These are phyloP conservation scores for Drosophila erecta DNA, from an alignment of 1,140 invertebrate genomes.

Conservation along the genomic window DNA sequence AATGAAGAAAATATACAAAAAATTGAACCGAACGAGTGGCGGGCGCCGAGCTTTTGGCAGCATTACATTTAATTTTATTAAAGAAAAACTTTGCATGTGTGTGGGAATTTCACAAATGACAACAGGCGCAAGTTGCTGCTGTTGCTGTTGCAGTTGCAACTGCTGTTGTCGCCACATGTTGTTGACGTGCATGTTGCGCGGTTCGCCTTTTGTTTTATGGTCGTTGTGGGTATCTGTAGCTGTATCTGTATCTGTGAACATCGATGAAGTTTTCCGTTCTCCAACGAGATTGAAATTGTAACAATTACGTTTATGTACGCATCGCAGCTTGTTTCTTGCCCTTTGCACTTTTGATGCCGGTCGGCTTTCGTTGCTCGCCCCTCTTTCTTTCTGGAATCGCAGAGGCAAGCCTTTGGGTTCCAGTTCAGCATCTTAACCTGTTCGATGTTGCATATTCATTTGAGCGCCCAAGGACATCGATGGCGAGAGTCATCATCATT, in stretches of 20 bases:
- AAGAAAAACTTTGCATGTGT: slow-evolving; percentile 71
- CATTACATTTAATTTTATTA: slow-evolving; percentile 83
- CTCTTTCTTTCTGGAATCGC: not conserved
- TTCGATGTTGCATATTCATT: slow-evolving; percentile 44
- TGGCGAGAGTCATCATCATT: slow-evolving; percentile 16
- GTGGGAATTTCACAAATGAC: slow-evolving; percentile 78
- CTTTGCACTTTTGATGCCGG: slow-evolving; percentile 38
- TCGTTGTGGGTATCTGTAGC: slow-evolving; percentile 62
- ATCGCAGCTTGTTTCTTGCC: slow-evolving; percentile 18
- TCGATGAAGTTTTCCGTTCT: slow-evolving; percentile 71
- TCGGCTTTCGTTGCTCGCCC: slow-evolving; percentile 15
- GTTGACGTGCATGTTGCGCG: slow-evolving; percentile 71
- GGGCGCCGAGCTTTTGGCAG: slow-evolving; percentile 63
- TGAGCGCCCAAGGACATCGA: slow-evolving; percentile 29
- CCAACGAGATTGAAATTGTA: slow-evolving; percentile 66
- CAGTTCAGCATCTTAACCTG: slow-evolving; percentile 32
- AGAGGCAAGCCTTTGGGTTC: slow-evolving; percentile 10
- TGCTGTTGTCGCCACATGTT: slow-evolving; percentile 68
- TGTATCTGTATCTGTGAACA: slow-evolving; percentile 23
- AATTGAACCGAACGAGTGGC: slow-evolving; percentile 65
- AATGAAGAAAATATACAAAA: slow-evolving; percentile 12
- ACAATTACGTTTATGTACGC: slow-evolving; percentile 57
- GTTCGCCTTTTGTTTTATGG: slow-evolving; percentile 71
- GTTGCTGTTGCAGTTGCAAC: slow-evolving; percentile 37
- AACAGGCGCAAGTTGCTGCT: slow-evolving; percentile 65